Conservation (phyloP, 2,113 vertebrate genomes). For the Cairina moschata region DNA sequence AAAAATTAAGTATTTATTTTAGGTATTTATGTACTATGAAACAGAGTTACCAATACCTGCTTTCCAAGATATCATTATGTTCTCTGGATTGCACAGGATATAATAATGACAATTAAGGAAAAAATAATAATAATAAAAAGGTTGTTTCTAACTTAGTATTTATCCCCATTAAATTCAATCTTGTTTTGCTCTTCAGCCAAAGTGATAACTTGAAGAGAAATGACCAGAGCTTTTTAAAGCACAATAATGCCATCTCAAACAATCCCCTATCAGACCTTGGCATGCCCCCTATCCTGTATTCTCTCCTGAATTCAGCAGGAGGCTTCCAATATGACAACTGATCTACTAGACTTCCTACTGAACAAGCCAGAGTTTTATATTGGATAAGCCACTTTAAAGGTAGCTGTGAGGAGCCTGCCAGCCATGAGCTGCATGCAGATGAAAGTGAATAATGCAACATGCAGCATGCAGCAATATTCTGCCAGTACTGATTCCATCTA, state of each 20-base stretch:
- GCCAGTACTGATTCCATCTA: constrained; percentile 63
- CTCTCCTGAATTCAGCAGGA: constrained; percentile 67
- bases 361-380: constrained; percentile 60
- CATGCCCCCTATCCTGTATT: constrained; percentile 22
- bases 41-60: not conserved
- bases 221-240: constrained; percentile 29
- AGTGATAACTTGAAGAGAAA: constrained; percentile 34
- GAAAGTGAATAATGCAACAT: constrained; percentile 78
- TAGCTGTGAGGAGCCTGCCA: constrained; percentile 68
- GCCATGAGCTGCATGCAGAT: constrained; percentile 74
- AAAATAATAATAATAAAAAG: not conserved
- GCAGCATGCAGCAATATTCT: constrained; percentile 71
- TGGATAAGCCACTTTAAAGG: constrained; percentile 70
- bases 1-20: not conserved
- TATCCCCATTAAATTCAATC: not conserved
- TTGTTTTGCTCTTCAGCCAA: constrained; percentile 1
- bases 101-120: not conserved
- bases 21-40: not conserved
- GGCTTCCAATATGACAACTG: constrained; percentile 62
- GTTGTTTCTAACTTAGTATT: not conserved
- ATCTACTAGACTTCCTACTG: constrained; percentile 66
- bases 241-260: constrained; percentile 9
- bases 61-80: not conserved
- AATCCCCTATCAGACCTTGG: constrained; percentile 10
- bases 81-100: not conserved